Conservation (phyloP, 2,888 invertebrate genomes). For the Standfussiana lucernea region DNA sequence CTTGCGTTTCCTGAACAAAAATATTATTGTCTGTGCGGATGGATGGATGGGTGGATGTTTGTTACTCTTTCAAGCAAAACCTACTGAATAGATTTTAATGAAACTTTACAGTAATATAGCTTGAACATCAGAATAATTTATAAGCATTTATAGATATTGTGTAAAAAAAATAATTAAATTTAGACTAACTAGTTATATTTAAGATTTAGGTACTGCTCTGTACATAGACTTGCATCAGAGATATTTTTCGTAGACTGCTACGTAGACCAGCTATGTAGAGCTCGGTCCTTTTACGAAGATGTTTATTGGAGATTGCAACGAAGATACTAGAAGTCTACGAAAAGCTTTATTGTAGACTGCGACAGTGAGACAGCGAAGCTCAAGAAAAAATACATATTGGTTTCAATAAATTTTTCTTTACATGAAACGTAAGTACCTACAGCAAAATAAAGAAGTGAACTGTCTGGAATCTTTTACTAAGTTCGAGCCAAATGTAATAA, state of each 20-base stretch:
- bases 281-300: neutral
- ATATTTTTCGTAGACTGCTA: neutral
- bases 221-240: neutral
- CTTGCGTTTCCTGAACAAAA: constrained; percentile 95
- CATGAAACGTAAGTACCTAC: neutral
- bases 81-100: neutral
- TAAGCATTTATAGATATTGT: neutral
- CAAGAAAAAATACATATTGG: neutral
- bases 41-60: neutral
- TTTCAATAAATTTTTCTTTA: neutral
- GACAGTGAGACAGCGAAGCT: neutral
- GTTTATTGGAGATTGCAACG: neutral
- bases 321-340: neutral
- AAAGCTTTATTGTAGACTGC: neutral
- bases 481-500: constrained; percentile 33
- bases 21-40: too few relatives aligned
- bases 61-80: neutral
- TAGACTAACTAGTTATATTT: neutral
- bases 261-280: neutral
- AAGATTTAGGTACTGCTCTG: neutral
- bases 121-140: neutral
- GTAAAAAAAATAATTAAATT: too few relatives aligned
- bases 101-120: neutral
- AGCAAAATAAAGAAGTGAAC: neutral
- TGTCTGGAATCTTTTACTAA: too few relatives aligned